These are phyloP conservation scores for Pelosia muscerda DNA, from an alignment of 2,888 invertebrate species.

Conservation along the genomic window DNA sequence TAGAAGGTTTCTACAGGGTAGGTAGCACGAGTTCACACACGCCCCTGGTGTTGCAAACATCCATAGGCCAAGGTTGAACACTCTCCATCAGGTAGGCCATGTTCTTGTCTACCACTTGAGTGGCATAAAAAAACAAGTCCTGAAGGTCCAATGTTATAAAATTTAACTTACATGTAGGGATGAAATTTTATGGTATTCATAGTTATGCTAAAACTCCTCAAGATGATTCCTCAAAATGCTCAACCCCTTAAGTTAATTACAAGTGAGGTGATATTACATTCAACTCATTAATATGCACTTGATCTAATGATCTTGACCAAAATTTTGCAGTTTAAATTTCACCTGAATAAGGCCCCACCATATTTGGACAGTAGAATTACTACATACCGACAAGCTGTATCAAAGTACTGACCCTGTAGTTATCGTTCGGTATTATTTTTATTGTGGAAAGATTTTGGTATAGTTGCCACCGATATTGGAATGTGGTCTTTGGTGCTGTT, in stretches of 20 bases:
- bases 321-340: background rate
- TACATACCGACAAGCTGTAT: background rate
- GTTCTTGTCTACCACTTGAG: too few species aligned
- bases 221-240: too few species aligned
- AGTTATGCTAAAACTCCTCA: background rate
- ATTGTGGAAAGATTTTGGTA: conserved; percentile 7
- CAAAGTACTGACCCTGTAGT: background rate
- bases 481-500: conserved; percentile 17
- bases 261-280: background rate
- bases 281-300: background rate
- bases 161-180: too few species aligned
- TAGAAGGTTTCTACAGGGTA: too few species aligned
- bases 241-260: background rate
- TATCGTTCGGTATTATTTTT: background rate
- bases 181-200: too few species aligned
- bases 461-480: conserved; percentile 20
- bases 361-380: background rate
- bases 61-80: too few species aligned
- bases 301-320: conserved; percentile 4
- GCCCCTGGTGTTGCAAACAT: too few species aligned
- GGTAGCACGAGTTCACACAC: too few species aligned
- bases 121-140: too few species aligned
- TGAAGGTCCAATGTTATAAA: too few species aligned
- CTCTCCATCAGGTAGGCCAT: too few species aligned
- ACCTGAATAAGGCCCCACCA: background rate